Evolutionary conservation across 2,797 vertebrate species (phyloP), one percentile per base, ranked within the genome.

Genomic region (Coreius guichenoti): DNA sequence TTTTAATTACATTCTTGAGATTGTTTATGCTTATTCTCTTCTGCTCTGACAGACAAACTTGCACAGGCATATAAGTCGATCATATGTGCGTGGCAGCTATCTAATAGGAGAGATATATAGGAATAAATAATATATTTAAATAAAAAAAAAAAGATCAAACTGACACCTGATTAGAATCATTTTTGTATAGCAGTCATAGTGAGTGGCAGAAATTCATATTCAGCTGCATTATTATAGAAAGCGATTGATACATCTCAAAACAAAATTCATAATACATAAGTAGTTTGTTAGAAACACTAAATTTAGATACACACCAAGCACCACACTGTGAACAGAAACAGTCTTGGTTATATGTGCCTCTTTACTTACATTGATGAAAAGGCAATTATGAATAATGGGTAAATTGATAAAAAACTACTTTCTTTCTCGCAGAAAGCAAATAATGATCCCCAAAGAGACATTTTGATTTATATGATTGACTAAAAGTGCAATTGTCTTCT

Each of bases 1-100:
- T 87, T 94, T 93, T 93, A 93, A 93, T 93, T 75, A 91, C 87
- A 86, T 91, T 90, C 73, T 88, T 86, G 31, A 90, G 73, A 89
- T 90, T 74, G 89, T 88, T 68, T 88, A 91, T 78, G 70, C 67
- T 87, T 63, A 84, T 88, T 58, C 63, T 78, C 75, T 90, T 91
- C 86, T 76, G 67, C 86, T 92, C 82, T 84, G 85, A 88, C 89
- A 86, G 74, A 92, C 81, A 87, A 72, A 78, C 70, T 87, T 73
- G 75, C 85, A 87, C 83, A 83, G 87, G 81, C 85, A 81, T 84
- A 87, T 87, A 87, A 90, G 88, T 87, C 83, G 67, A 89, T 87
- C 67, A 88, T 75, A 85, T 89, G 84, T 87, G 87, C 78, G n/a
- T 83, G 80, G 68, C 72, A 77, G 75, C 47, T 74, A 75, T 84